Base-by-base conservation (phyloP, 2,888 invertebrate species). In the Lymantria monacha region DNA sequence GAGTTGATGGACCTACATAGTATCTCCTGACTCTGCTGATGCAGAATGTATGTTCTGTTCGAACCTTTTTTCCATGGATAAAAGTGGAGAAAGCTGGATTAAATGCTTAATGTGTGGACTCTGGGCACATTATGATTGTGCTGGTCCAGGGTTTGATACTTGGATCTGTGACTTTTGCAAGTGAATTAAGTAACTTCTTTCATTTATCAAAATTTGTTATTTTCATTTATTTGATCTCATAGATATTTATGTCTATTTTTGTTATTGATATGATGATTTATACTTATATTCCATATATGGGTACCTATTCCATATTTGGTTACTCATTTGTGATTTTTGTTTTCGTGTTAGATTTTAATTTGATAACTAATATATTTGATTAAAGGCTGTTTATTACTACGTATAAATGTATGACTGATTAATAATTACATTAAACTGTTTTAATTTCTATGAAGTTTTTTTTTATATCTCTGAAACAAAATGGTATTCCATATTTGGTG, bases 281-380 rank as follows among this genome's bases (percentile, higher is more conserved):
- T 49, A 43, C 46, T 53, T 48, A 51, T 57, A 53, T 53, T 53
- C 57, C 53, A 57, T 55, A 55, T 55, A 46, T 55, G 51, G 51
- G 49, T 51, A 49, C 46, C 55, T 57, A 50, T 53, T 58, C 55
- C 58, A 55, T 55, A 58, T 55, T 53, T 55, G 51, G 53, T 51
- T 55, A 53, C 59, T 55, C 49, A 50, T 55, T 55, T 53, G 59
- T 52, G 49, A 59, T 56, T 52, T 56, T 52, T 43, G 51, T 55
- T 51, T 59, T 59, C 53, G 38, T 55, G 51, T 49, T 55, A 46
- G 49, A 53, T 53, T 55, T 59, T 56, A 44, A 47, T 55, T 44
- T 56, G 48, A 54, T 56, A 48, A 52, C 47, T 55, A 55, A 58
- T 52, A 46, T 48, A 48, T 48, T 48, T 48, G 48, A 48, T 48